phyloP scores from a whole-genome alignment of 2,113 vertebrate genomes.

The Microcebus ravelobensis region DNA sequence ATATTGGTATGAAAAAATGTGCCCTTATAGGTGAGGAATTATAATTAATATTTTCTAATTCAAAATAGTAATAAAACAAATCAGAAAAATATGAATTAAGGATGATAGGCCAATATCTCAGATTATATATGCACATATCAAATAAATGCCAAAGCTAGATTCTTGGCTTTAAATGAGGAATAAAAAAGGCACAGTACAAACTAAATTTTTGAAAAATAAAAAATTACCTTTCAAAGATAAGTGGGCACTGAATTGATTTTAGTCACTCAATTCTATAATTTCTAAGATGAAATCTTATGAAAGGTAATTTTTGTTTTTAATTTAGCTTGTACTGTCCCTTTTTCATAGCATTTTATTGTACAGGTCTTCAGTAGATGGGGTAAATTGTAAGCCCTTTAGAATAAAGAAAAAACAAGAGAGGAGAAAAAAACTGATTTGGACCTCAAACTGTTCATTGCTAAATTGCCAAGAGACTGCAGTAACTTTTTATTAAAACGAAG shows the following conservation, averaged over 20 bases:
- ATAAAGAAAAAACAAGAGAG: neutral
- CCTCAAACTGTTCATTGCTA: neutral
- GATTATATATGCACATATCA: neutral
- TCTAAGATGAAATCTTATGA: constrained; percentile 20
- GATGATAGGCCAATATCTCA: neutral
- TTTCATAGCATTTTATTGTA: neutral
- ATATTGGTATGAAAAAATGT: neutral
- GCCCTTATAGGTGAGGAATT: neutral
- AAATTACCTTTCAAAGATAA: constrained; percentile 33
- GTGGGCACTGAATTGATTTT: neutral
- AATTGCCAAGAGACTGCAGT: neutral
- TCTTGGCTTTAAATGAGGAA: neutral
- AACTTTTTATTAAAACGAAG: constrained; percentile 1
- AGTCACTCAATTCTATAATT: neutral
- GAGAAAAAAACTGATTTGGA: neutral
- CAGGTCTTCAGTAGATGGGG: neutral
- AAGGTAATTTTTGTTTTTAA: too few species aligned
- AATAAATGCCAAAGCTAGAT: neutral
- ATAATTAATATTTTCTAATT: neutral
- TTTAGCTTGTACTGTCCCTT: too few species aligned
- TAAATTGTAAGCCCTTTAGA: neutral
- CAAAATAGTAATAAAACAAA: neutral
- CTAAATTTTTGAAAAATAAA: neutral
- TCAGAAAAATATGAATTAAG: neutral
- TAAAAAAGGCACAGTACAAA: neutral